phyloP scores from a whole-genome alignment of 2,888 invertebrate species.

The Noctua comes region DNA sequence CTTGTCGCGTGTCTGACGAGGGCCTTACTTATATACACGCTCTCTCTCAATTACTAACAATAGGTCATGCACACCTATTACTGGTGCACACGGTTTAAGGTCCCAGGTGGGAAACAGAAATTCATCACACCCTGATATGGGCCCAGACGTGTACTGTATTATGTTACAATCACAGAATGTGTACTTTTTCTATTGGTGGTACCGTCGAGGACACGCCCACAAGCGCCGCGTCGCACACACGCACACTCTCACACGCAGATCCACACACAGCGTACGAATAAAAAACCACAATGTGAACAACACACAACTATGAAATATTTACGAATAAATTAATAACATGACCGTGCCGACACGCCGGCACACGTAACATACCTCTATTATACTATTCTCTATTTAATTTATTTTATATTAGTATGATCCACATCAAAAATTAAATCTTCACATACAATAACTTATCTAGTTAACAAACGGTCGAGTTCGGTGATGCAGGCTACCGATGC shows the following conservation, averaged over 20 bases:
- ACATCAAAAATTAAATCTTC: constrained; percentile 80
- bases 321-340: constrained; percentile 68
- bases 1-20: constrained; percentile 20
- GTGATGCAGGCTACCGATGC: background rate
- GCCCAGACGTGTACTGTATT: background rate
- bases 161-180: constrained; percentile 1
- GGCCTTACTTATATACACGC: constrained; percentile 3
- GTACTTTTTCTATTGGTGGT: background rate
- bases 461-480: constrained; percentile 68
- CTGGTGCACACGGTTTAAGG: background rate
- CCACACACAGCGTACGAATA: constrained; percentile 65
- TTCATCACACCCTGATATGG: constrained; percentile 1
- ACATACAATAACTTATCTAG: constrained; percentile 78
- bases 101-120: background rate
- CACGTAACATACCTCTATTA: constrained; percentile 60
- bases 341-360: constrained; percentile 49
- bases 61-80: background rate
- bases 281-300: constrained; percentile 71
- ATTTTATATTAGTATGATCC: constrained; percentile 76
- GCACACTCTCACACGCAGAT: constrained; percentile 42
- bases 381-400: constrained; percentile 68
- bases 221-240: constrained; percentile 32
- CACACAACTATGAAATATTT: constrained; percentile 73
- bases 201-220: constrained; percentile 21
- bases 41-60: background rate